Percentiles rank a stretch among this genome's conserved stretches.
phyloP scores from a whole-genome alignment of 1,140 invertebrate genomes.

The Acyrthosiphon pisum region DNA sequence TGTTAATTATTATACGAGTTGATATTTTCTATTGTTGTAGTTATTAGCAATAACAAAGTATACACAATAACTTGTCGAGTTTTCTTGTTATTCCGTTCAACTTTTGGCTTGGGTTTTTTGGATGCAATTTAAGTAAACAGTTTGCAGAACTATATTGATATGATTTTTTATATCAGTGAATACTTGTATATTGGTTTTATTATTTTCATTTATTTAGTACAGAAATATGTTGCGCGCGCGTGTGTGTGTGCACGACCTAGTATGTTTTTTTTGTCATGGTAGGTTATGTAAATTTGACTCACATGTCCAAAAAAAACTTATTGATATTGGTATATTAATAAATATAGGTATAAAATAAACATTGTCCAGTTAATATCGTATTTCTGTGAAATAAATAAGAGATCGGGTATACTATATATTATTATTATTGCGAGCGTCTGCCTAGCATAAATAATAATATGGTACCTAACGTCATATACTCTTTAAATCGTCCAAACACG shows the following conservation, averaged over 20 bases:
- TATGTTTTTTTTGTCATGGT: too few relatives aligned
- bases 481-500: background rate
- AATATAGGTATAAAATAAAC: background rate
- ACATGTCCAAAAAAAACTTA: background rate
- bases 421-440: background rate
- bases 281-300: background rate
- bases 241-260: too few relatives aligned
- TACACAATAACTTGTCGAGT: too few relatives aligned
- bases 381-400: background rate
- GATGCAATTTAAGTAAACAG: background rate
- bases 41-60: background rate
- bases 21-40: background rate
- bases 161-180: background rate
- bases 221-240: background rate
- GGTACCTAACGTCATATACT: background rate
- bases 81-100: too few relatives aligned
- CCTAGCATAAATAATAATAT: background rate
- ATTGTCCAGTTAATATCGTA: background rate
- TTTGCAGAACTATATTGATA: background rate
- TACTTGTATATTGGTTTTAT: background rate
- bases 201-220: background rate
- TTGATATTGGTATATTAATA: background rate
- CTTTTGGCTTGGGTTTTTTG: background rate
- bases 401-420: background rate
- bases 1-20: background rate